Base-by-base conservation (phyloP, 2,113 vertebrate species). In the Phasianus colchicus region DNA sequence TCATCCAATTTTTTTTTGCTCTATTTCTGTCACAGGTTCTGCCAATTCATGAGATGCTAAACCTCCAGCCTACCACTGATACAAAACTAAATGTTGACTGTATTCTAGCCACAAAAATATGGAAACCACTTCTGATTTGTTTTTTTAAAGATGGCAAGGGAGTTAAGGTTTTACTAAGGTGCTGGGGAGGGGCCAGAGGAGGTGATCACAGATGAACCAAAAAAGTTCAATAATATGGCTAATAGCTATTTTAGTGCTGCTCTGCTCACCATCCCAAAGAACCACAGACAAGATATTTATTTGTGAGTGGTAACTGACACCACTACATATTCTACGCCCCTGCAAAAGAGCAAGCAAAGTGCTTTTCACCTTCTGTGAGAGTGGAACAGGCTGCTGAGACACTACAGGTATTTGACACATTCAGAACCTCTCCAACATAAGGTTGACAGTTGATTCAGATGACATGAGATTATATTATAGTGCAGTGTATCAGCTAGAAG, bases 21-120 rank as follows among this genome's bases (percentile, higher is more conserved):
- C 88, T 55, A 38, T 81, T 90, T 93, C 64, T 93, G 9, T 67
- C 2, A 1, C 47, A 83, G 29, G 64, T 88, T 95, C 83, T 96
- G 86, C 79, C 45, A 88, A 95, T 72, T 90, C 83, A 91, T 86
- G 79, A 90, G 78, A 90, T 66, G 27, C 8, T 88, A 86, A 74
- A 32, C 29, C 55, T 86, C 69, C 50, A 29, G 88, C 72, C 72
- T 73, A 74, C 45, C 80, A 64, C 45, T 77, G 69, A 86, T 47
- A 69, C 80, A 94, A 42, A 94, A 92, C 32, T 67, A 93, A 94
- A 77, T 30, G 40, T 60, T 80, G 61, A 58, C 65, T 91, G 69
- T n/a, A 77, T 50, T 60, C 42, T 77, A 57, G 38, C 14, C 32
- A 90, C 72, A 12, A 65, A 81, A 90, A 67, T 36, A 76, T 66